A percentile compares a stretch with the other conserved stretches of the same genome.
These are phyloP conservation scores for Tenthredo livida DNA, from an alignment of 2,888 invertebrate genomes.

Conservation along the genomic window DNA sequence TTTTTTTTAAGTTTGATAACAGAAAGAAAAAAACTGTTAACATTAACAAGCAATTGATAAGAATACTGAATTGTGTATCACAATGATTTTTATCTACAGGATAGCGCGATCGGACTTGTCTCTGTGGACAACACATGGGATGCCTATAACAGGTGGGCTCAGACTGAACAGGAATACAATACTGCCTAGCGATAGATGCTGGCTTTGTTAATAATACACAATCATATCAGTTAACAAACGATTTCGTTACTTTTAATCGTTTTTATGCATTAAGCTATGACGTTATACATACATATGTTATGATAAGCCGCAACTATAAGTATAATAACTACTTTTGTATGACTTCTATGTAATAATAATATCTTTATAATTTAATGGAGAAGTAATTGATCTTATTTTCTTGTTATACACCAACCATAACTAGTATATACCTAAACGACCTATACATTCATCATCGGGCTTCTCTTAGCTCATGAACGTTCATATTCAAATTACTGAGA, in stretches of 20 bases:
- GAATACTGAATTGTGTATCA: neutral
- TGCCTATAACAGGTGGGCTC: conserved; percentile 68
- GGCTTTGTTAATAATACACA: conserved; percentile 9
- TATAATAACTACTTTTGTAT: conserved; percentile 20
- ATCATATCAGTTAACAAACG: conserved; percentile 16
- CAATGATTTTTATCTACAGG: conserved; percentile 70
- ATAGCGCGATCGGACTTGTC: conserved; percentile 77
- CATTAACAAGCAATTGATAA: neutral
- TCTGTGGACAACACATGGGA: conserved; percentile 73
- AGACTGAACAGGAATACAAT: conserved; percentile 59
- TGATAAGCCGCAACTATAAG: conserved; percentile 8
- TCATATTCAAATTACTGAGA: neutral
- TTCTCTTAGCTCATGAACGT: neutral
- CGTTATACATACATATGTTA: conserved; percentile 4
- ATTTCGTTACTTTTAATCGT: conserved; percentile 7
- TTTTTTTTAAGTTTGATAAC: neutral
- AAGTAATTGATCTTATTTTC: neutral
- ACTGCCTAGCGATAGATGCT: neutral
- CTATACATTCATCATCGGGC: neutral
- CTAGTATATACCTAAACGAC: neutral
- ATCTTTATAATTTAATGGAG: neutral
- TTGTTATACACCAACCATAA: neutral
- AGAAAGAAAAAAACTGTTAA: neutral
- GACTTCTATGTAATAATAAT: conserved; percentile 1
- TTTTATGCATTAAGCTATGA: conserved; percentile 23